Evolutionary conservation across 2,888 invertebrate species (phyloP).

Genomic region (Subacronicta megacephala): DNA sequence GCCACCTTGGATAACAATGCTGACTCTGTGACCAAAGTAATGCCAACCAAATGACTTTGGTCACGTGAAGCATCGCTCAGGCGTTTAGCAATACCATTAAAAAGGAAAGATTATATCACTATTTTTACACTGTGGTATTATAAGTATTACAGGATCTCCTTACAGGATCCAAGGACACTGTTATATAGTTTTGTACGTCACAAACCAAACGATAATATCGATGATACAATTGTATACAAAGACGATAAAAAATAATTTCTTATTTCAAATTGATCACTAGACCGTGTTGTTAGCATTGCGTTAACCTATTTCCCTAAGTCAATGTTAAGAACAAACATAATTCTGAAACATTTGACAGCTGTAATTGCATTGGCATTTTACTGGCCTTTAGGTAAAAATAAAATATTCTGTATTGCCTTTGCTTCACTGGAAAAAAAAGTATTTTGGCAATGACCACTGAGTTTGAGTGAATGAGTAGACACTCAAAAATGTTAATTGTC

Average conservation of each 20-base stretch:
- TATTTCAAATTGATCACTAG: slow-evolving; percentile 10
- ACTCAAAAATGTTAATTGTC: too few species aligned
- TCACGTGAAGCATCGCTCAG: too few species aligned
- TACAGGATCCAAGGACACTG: too few species aligned
- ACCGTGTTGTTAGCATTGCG: slow-evolving; percentile 19
- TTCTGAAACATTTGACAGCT: neutral
- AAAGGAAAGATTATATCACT: too few species aligned
- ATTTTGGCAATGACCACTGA: neutral
- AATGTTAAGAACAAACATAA: slow-evolving; percentile 32
- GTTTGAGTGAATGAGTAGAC: neutral
- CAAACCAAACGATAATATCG: too few species aligned
- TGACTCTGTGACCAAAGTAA: too few species aligned
- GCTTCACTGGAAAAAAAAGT: neutral
- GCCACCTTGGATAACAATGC: too few species aligned
- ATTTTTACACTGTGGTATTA: too few species aligned
- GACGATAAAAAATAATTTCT: slow-evolving; percentile 11
- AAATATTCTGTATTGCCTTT: neutral
- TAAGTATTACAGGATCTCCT: too few species aligned
- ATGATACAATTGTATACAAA: neutral
- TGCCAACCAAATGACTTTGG: too few species aligned
- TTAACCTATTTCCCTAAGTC: slow-evolving; percentile 36
- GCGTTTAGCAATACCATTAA: too few species aligned
- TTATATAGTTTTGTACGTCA: too few species aligned
- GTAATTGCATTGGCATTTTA: neutral
- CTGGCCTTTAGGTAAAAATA: neutral